Evolutionary conservation across 2,797 vertebrate genomes (phyloP).

Genomic region (Tachyglossus aculeatus): DNA sequence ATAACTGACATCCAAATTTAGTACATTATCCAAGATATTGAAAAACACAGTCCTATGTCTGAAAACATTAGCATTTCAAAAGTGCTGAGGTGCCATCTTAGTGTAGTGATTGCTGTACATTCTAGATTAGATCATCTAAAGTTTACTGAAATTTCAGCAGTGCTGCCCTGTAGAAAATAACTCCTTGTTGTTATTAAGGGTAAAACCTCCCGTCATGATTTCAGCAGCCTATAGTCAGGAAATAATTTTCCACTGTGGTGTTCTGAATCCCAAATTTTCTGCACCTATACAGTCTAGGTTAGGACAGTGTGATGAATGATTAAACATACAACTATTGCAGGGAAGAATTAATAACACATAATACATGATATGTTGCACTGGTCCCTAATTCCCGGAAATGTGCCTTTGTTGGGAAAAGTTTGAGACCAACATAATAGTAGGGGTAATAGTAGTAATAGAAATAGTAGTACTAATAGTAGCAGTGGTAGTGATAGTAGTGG

Average conservation of each 20-base stretch:
- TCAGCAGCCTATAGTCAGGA: not conserved
- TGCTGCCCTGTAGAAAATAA: not conserved
- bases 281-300: not conserved
- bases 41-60: constrained; percentile 21
- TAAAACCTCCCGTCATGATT: not conserved
- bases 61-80: constrained; percentile 21
- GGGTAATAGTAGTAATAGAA: no score
- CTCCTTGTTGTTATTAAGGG: not conserved
- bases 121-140: not conserved
- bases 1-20: constrained; percentile 12
- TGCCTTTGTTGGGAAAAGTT: not conserved
- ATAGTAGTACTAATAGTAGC: no score
- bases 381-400: not conserved
- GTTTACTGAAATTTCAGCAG: not conserved
- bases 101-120: not conserved
- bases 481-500: no score
- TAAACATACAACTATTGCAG: not conserved
- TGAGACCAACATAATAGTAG: no score
- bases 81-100: not conserved
- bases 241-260: not conserved
- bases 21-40: not conserved
- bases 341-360: not conserved
- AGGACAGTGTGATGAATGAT: not conserved
- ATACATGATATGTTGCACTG: accelerated
- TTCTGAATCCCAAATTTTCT: not conserved